phyloP scores from a whole-genome alignment of 2,888 invertebrate genomes.

The Pelosia muscerda region DNA sequence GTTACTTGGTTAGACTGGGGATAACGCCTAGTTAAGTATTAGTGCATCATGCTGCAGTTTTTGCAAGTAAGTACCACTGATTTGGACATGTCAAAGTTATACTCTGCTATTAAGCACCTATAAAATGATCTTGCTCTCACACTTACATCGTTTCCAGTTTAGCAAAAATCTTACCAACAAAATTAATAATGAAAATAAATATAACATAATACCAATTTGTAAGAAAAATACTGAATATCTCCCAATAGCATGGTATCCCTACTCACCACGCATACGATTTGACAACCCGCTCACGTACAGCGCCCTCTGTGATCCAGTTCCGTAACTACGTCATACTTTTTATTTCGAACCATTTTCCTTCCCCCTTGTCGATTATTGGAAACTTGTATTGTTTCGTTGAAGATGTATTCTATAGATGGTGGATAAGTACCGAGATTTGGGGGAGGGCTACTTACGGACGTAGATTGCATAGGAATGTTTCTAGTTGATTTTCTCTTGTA shows the following conservation, averaged over 20 bases:
- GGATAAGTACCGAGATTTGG: slow-evolving; percentile 13
- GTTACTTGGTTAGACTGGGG: too few relatives aligned
- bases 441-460: not conserved
- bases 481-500: not conserved
- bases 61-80: too few relatives aligned
- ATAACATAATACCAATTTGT: not conserved
- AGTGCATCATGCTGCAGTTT: too few relatives aligned
- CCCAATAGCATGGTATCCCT: not conserved
- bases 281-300: slow-evolving; percentile 45
- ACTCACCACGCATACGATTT: slow-evolving; percentile 24
- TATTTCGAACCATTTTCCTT: slow-evolving; percentile 25
- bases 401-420: slow-evolving; percentile 34
- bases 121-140: too few relatives aligned
- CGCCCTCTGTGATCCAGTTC: slow-evolving; percentile 51
- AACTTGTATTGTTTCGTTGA: slow-evolving; percentile 45
- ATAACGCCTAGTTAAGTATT: too few relatives aligned
- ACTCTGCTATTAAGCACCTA: too few relatives aligned
- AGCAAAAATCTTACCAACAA: not conserved
- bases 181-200: not conserved
- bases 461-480: not conserved
- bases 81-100: too few relatives aligned
- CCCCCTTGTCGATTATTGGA: slow-evolving; percentile 19
- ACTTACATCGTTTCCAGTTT: too few relatives aligned
- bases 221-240: not conserved
- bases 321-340: slow-evolving; percentile 40